Percentiles rank a stretch among this genome's conserved stretches.
Evolutionary conservation across 1,140 invertebrate species (phyloP).

Genomic region (Samia ricini): DNA sequence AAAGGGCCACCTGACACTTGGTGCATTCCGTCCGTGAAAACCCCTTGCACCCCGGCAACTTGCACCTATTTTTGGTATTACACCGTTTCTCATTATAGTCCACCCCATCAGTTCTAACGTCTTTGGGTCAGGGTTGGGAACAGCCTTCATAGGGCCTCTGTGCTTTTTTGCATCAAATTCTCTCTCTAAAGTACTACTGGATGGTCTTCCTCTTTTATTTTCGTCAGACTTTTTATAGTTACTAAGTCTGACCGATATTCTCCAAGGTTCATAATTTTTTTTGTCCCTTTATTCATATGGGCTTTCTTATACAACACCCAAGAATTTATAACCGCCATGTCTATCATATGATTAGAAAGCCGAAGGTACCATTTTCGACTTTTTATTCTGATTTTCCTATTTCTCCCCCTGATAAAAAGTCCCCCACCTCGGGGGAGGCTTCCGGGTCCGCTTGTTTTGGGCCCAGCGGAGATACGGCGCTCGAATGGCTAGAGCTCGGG

Average conservation of each 20-base stretch:
- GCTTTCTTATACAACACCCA: slow-evolving; percentile 14
- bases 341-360: too few relatives aligned
- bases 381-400: too few relatives aligned
- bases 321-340: slow-evolving; percentile 12
- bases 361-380: too few relatives aligned
- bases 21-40: slow-evolving; percentile 24
- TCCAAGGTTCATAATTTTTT: slow-evolving; percentile 9
- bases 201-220: slow-evolving; percentile 24
- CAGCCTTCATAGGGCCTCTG: slow-evolving; percentile 14
- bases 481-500: too few relatives aligned
- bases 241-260: slow-evolving; percentile 15
- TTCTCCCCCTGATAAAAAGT: too few relatives aligned
- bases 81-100: slow-evolving; percentile 21
- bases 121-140: too few relatives aligned
- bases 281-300: slow-evolving; percentile 1
- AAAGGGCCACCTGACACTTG: slow-evolving; percentile 22
- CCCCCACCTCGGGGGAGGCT: too few relatives aligned
- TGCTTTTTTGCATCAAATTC: slow-evolving; percentile 24
- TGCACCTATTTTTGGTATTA: slow-evolving; percentile 30
- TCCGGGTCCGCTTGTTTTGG: too few relatives aligned
- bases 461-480: too few relatives aligned
- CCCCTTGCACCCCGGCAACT: slow-evolving; percentile 23
- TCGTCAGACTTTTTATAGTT: slow-evolving; percentile 16
- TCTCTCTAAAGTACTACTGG: slow-evolving; percentile 18
- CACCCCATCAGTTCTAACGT: too few relatives aligned